Evolutionary conservation across 2,888 invertebrate genomes (phyloP).

Genomic region (Boloria selene): DNA sequence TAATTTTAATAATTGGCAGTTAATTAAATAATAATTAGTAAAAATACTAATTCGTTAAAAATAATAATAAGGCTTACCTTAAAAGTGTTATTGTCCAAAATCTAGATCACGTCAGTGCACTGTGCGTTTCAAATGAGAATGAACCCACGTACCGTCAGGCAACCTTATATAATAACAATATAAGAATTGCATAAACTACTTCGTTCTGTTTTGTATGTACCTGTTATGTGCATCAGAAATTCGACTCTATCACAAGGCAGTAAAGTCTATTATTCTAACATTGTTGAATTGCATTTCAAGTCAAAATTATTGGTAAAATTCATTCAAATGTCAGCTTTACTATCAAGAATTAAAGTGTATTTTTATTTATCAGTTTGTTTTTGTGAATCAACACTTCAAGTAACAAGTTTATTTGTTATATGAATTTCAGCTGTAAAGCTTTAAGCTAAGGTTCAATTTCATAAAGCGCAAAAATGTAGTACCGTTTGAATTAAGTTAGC

Average conservation of each 20-base stretch:
- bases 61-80: constrained; percentile 32
- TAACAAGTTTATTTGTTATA: constrained; percentile 34
- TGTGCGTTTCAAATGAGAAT: constrained; percentile 64
- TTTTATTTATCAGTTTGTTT: constrained; percentile 11
- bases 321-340: constrained; percentile 39
- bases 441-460: constrained; percentile 46
- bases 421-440: constrained; percentile 43
- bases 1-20: too few relatives aligned
- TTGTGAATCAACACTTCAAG: constrained; percentile 3
- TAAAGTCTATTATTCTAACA: neutral
- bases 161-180: constrained; percentile 80
- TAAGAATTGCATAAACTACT: constrained; percentile 79
- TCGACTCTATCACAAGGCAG: neutral
- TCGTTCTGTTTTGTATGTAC: constrained; percentile 58
- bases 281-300: neutral
- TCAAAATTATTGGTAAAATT: neutral
- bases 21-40: too few relatives aligned
- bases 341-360: constrained; percentile 10
- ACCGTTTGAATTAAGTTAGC: constrained; percentile 70
- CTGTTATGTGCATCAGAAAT: neutral
- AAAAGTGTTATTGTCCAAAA: constrained; percentile 20
- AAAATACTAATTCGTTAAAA: constrained; percentile 5
- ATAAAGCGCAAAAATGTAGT: constrained; percentile 28
- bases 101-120: constrained; percentile 63
- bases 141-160: constrained; percentile 50